Evolutionary conservation across 2,888 invertebrate species (phyloP).

Genomic region (Osedax fenrisi): DNA sequence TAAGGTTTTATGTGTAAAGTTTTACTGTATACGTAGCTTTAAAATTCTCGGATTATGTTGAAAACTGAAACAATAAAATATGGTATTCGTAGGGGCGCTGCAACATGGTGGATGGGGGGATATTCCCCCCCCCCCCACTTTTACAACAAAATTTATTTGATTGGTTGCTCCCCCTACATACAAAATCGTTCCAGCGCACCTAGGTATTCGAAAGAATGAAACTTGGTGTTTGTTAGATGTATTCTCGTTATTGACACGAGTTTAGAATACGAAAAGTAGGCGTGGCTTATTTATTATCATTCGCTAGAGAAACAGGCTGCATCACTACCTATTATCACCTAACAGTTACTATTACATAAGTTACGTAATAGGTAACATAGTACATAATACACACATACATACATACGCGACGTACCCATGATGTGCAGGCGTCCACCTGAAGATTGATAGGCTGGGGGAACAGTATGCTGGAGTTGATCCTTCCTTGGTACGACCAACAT

Average conservation of each 20-base stretch:
- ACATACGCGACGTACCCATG: neutral
- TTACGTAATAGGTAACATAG: too few relatives aligned
- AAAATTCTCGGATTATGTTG: too few relatives aligned
- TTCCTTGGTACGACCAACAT: slow-evolving; percentile 1
- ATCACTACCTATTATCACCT: neutral
- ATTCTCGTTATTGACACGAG: neutral
- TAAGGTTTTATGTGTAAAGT: neutral
- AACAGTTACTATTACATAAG: neutral
- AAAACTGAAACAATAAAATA: too few relatives aligned
- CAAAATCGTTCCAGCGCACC: too few relatives aligned
- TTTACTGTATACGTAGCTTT: neutral
- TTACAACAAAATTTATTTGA: too few relatives aligned
- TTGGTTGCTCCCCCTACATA: too few relatives aligned
- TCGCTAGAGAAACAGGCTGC: neutral
- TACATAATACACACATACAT: neutral
- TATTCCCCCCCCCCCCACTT: too few relatives aligned
- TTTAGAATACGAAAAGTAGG: neutral
- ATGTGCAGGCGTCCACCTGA: neutral
- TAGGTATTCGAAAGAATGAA: too few relatives aligned
- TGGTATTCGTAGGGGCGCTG: too few relatives aligned
- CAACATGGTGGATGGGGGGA: too few relatives aligned
- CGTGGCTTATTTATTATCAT: neutral
- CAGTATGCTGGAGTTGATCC: neutral
- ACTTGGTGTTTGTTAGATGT: neutral
- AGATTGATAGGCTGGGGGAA: slow-evolving; percentile 3